Base-by-base conservation (phyloP, 2,113 vertebrate genomes). In the Platysteira castanea region DNA sequence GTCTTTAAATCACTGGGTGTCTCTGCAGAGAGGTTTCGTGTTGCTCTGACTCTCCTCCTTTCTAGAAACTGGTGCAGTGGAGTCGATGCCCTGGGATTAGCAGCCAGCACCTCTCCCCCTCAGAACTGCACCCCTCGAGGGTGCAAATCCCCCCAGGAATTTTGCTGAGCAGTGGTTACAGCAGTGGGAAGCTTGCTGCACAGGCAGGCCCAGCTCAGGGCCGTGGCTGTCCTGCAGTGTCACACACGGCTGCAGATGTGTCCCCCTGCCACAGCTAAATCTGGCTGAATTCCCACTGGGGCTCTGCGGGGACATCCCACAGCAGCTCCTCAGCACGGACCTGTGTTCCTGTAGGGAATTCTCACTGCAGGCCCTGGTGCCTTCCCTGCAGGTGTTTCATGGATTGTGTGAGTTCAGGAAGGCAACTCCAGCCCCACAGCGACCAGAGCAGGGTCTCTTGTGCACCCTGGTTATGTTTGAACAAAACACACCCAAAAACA, bases 401-500 rank as follows among this genome's bases (percentile, higher is more conserved):
- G 24, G 33, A 11, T 41, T 49, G 1, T 1, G 0, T 20, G 64
- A 35, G 31, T 1, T 33, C 14, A 26, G 73, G 63, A 22, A 39
- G 50, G 31, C 54, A 54, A 6, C n/a, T 56, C 39, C 71, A 73
- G 46, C 3, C 3, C 15, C 57, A 10, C 64, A 31, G 47, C 5
- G 14, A 75, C 6, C 39, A 26, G 11, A 70, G 46, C n/a, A 0
- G 1, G 13, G 9, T 31, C 56, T 57, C 18, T 61, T 64, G 47
- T 17, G 23, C 52, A 33, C 0, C 1, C 2, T 14, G 4, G 3
- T 7, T 9, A 1, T 23, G 15, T 33, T 60, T 35, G 27, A 82
- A n/a, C 28, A 35, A 41, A 82, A 41, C 21, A 14, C 31, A 28
- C 16, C 61, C 81, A 3, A 42, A 71, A 42, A 1, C 33, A 31